phyloP scores from a whole-genome alignment of 2,797 vertebrate species.

The Tarsius wallacei region DNA sequence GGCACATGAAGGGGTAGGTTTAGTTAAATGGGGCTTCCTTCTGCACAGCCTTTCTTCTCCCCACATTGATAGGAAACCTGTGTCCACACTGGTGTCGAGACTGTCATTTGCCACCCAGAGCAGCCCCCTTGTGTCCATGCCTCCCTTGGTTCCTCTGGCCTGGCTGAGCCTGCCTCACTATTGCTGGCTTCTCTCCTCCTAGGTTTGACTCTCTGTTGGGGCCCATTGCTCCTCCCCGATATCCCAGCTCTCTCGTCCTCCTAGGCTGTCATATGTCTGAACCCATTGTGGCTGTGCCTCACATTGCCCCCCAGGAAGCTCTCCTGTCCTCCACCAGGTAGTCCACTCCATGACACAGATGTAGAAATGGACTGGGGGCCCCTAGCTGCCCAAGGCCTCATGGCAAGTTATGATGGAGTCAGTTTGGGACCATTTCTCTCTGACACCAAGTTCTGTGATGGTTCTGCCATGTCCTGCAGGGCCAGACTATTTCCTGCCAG shows the following conservation, averaged over 20 bases:
- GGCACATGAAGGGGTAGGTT: neutral
- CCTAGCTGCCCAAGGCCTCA: neutral
- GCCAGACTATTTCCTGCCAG: neutral
- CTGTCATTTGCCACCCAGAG: too few species aligned
- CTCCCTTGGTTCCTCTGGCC: neutral
- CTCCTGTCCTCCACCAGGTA: neutral
- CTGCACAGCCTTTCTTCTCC: neutral
- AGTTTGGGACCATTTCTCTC: neutral
- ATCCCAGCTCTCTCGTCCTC: neutral
- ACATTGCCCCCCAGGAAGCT: neutral
- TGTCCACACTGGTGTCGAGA: neutral
- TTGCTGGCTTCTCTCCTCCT: neutral
- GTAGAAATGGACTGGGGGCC: neutral
- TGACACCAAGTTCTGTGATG: neutral
- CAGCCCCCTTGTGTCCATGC: rapidly evolving
- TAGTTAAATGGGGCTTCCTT: neutral
- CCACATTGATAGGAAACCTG: neutral
- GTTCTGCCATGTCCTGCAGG: neutral
- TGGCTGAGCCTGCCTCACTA: neutral
- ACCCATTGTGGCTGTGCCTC: neutral
- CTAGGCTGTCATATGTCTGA: neutral
- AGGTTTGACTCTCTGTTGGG: neutral
- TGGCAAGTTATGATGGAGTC: neutral
- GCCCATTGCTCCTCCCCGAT: neutral
- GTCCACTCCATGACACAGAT: neutral